Percentiles rank a stretch among this genome's conserved stretches.
Evolutionary conservation across 2,113 vertebrate species (phyloP).

Genomic region (Pseudois nayaur): DNA sequence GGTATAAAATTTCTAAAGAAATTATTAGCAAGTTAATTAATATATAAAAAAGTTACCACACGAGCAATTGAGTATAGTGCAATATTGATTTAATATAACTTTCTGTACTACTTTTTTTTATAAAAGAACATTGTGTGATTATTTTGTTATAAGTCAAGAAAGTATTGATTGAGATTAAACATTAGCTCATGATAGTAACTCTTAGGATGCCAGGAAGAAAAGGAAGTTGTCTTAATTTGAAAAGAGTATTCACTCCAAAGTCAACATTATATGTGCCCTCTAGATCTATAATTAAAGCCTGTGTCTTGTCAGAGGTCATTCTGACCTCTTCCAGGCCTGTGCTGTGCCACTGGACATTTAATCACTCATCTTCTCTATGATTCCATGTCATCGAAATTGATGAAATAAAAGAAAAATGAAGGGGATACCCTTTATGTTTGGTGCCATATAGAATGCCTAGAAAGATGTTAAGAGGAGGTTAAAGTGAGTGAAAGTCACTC

Average conservation of each 20-base stretch:
- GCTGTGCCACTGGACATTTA: background rate
- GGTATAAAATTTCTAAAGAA: background rate
- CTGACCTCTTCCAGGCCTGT: background rate
- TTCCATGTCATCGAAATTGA: background rate
- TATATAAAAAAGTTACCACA: background rate
- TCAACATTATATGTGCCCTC: background rate
- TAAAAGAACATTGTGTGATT: background rate
- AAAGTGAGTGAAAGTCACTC: background rate
- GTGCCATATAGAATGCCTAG: background rate
- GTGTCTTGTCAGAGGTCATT: background rate
- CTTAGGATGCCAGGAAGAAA: background rate
- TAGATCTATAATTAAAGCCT: background rate
- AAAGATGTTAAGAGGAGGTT: background rate
- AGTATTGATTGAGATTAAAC: background rate
- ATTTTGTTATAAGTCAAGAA: background rate
- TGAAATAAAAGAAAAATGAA: background rate
- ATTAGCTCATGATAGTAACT: background rate
- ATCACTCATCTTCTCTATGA: background rate
- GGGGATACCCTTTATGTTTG: background rate
- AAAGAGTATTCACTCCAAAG: background rate
- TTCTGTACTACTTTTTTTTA: background rate
- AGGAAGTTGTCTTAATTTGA: background rate
- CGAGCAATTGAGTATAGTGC: background rate
- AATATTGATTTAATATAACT: conserved; percentile 6
- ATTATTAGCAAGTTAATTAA: background rate